These are phyloP conservation scores for Alectura lathami DNA, from an alignment of 2,113 vertebrate species.

Conservation along the genomic window DNA sequence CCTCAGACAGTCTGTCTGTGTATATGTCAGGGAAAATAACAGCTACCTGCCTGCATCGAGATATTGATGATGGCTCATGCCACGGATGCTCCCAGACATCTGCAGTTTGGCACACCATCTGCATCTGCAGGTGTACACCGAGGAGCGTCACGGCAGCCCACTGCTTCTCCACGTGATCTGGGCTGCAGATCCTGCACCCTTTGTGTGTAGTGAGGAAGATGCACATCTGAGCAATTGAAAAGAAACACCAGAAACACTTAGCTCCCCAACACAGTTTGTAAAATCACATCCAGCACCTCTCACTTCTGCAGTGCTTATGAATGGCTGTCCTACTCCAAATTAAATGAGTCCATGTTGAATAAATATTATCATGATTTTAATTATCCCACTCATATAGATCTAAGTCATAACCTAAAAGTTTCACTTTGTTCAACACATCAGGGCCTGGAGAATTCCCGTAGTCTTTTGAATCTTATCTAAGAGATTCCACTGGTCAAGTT, in stretches of 20 bases:
- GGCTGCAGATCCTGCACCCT: background rate
- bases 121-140: background rate
- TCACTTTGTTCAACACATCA: background rate
- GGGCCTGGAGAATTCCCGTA: background rate
- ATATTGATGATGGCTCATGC: background rate
- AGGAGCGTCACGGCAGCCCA: background rate
- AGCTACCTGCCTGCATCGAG: background rate
- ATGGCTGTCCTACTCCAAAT: background rate
- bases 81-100: background rate
- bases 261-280: background rate
- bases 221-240: background rate
- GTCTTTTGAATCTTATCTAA: constrained; percentile 4
- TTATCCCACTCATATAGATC: background rate
- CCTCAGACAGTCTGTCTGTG: background rate
- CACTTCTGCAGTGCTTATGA: background rate
- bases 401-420: background rate
- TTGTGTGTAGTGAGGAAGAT: background rate
- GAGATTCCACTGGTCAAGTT: background rate
- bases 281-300: background rate
- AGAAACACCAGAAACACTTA: background rate
- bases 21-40: background rate
- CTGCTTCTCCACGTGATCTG: background rate
- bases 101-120: background rate
- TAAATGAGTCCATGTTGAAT: background rate
- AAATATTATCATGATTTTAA: constrained; percentile 18